A percentile compares a stretch with the other conserved stretches of the same genome.
Conservation (phyloP, 30 jellyfish, hydroid and myxozoan species). For the Turritopsis rubra region DNA sequence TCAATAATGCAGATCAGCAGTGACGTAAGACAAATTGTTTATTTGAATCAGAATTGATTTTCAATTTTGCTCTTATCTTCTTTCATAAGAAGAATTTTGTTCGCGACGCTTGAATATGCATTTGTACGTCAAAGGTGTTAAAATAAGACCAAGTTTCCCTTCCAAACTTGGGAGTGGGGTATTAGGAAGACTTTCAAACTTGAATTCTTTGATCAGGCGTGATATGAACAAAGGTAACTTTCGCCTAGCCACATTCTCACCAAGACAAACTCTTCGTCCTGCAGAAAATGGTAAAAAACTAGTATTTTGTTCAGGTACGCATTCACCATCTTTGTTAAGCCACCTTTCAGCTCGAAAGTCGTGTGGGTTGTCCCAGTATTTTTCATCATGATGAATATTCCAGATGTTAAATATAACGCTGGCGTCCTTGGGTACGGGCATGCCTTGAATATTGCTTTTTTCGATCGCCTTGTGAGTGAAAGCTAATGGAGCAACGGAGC, state of each 20-base stretch:
- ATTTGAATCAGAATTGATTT: too few species aligned
- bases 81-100: too few species aligned
- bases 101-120: background rate
- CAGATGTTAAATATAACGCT: constrained; percentile 50
- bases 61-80: too few species aligned
- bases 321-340: constrained; percentile 48
- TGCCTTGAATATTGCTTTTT: constrained; percentile 44
- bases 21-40: too few species aligned
- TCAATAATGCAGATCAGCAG: too few species aligned
- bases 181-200: background rate
- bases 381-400: constrained; percentile 62
- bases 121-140: background rate
- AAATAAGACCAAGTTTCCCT: constrained; percentile 22
- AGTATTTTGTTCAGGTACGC: constrained; percentile 24
- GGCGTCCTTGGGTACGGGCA: constrained; percentile 49
- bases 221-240: constrained; percentile 55
- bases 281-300: constrained; percentile 75
- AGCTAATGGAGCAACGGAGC: constrained; percentile 65
- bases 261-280: constrained; percentile 76
- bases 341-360: constrained; percentile 70
- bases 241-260: constrained; percentile 55
- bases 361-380: constrained; percentile 65
- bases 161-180: constrained; percentile 24
- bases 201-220: constrained; percentile 27
- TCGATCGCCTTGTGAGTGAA: constrained; percentile 67